Evolutionary conservation across 2,113 vertebrate species (phyloP), one percentile per base, ranked within the genome.

Genomic region (Narcine bancroftii): DNA sequence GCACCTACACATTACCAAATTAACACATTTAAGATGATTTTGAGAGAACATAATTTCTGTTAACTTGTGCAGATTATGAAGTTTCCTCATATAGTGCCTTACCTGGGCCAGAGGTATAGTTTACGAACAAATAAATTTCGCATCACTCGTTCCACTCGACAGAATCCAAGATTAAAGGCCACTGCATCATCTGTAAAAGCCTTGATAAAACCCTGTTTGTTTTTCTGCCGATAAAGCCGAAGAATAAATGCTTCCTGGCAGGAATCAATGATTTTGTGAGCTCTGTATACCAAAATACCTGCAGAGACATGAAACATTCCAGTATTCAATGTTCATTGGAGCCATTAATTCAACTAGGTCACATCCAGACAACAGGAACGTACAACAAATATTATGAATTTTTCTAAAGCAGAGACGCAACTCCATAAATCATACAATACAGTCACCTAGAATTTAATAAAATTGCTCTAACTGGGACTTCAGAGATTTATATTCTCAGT

Each of bases 171-270:
- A 92, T 96, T 97, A 94, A 99, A 99, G 56, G 99, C 96, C 0
- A 97, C 95, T 0, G 97, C 97, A n/a, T 98, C 98, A 94, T 99
- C 99, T 11, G 98, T 98, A 94, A 99, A 99, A 92, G 98, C 99
- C 95, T 99, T 99, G 92, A 99, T 98, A 94, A 99, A 99, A 50
- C 98, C 99, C 0, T 96, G 96, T 94, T 99, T 99, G 94, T 99
- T 99, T 95, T 99, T 99, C 95, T 99, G 99, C 77, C 98, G 96
- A 93, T 97, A 99, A 87, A 99, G 97, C 11, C 99, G 96, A 83
- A 99, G 94, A 95, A 99, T 99, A 94, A 99, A 99, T 0, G 98
- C 98, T 94, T 99, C 99, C 92, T 99, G 99, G 94, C 98, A 99
- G 0, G 99, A 99, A 93, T 99, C 98, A 0, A 99, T 99, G 92